A percentile compares a stretch with the other conserved stretches of the same genome.
phyloP scores from a whole-genome alignment of 2,797 vertebrate genomes.

The Pipistrellus pipistrellus region DNA sequence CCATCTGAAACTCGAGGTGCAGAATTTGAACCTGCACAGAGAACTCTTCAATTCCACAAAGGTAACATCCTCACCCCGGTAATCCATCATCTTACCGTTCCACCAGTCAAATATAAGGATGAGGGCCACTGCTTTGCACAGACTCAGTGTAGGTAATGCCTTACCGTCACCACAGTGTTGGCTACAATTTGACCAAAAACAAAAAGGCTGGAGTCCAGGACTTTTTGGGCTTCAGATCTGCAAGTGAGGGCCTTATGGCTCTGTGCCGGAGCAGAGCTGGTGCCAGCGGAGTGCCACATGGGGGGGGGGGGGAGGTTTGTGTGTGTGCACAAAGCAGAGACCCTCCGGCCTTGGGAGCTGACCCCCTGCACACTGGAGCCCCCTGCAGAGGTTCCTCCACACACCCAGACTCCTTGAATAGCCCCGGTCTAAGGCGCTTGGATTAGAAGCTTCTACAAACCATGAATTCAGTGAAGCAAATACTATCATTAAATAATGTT shows the following conservation, averaged over 20 bases:
- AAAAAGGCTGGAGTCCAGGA: background rate
- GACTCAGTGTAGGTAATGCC: background rate
- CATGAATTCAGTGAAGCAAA: background rate
- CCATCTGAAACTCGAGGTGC: background rate
- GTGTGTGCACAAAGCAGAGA: background rate
- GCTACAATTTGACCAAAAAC: background rate
- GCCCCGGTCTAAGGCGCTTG: rapidly evolving
- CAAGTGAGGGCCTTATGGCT: background rate
- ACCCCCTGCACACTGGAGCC: background rate
- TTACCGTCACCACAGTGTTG: background rate
- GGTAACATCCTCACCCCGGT: background rate
- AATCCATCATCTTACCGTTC: background rate
- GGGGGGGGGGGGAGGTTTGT: no score
- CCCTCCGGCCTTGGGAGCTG: rapidly evolving
- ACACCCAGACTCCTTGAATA: background rate
- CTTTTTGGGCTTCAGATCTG: background rate
- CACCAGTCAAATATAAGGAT: no score
- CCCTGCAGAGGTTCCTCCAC: rapidly evolving
- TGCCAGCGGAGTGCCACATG: rapidly evolving
- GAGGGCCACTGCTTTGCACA: background rate
- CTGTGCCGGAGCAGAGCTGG: background rate
- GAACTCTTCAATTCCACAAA: background rate
- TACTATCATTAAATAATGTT: background rate
- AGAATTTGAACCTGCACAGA: background rate
- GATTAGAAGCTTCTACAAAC: background rate